Base-by-base conservation (phyloP, 2,888 invertebrate species). In the Luffia ferchaultella region DNA sequence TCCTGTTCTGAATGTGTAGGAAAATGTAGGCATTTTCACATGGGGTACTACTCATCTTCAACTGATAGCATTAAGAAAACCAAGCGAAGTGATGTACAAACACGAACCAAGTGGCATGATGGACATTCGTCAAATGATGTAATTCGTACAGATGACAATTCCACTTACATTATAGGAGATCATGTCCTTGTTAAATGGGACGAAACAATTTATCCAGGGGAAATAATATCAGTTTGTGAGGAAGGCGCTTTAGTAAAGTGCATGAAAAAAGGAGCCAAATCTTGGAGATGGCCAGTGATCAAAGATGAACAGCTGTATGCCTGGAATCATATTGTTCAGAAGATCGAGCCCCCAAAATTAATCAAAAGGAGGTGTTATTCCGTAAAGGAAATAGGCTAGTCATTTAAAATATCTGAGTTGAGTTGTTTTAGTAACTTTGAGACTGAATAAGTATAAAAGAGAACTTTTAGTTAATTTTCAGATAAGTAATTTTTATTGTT, bases 191-290 rank as follows among this genome's bases (percentile, higher is more conserved):
- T 52, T 5, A 52, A 46, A 50, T 52, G 52, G 52, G 47, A 42
- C 47, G 43, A 18, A 18, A 3, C 42, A 47, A 50, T 41, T n/a
- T 52, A 52, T 50, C 52, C 20, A 20, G 30, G 46, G 40, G 49
- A 55, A 51, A 46, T 60, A 43, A 46, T 57, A 19, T 54, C 56
- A 50, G 40, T 55, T 46, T 54, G 20, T 53, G 53, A 55, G 45
- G 55, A 56, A 48, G 58, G 54, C 44, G 45, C 49, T 18, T 53
- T 55, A 42, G 58, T 60, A 15, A 51, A 53, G 44, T 56, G 54
- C 18, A 58, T 57, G 57, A 58, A 54, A 20, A 52, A 41, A 49
- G 55, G 53, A 19, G 3, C 43, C 9, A 53, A 53, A 43, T 55
- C 44, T 47, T 57, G 56, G 57, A 48, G 43, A 47, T 57, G 56